Conservation (phyloP, 2,888 invertebrate species). For the Tridacna gigas region DNA sequence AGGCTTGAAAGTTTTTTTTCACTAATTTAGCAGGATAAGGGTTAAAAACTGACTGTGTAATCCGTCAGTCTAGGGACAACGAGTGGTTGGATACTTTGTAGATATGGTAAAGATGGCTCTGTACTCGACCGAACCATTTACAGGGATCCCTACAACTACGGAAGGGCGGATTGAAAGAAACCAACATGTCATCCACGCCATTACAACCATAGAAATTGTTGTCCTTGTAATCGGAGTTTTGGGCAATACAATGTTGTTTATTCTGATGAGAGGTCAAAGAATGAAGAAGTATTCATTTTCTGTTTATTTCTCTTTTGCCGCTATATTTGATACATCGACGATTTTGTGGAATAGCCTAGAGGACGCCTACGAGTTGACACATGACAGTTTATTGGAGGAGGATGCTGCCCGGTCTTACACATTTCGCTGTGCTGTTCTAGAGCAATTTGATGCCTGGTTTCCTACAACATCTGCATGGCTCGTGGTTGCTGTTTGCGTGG, state of each 20-base stretch:
- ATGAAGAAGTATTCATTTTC: slow-evolving; percentile 23
- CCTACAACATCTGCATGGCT: slow-evolving; percentile 19
- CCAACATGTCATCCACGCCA: not conserved
- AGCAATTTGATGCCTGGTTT: slow-evolving; percentile 24
- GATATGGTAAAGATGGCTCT: not conserved
- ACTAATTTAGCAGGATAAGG: too few relatives aligned
- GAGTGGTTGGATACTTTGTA: too few relatives aligned
- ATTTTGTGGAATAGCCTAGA: slow-evolving; percentile 26
- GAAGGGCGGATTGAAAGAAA: not conserved
- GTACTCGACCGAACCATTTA: not conserved
- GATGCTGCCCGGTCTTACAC: slow-evolving; percentile 7
- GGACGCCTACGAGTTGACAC: slow-evolving; percentile 5
- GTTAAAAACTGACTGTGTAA: too few relatives aligned
- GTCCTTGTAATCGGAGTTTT: not conserved
- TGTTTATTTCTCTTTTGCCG: slow-evolving; percentile 21
- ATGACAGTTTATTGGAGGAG: not conserved
- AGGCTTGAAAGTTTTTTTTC: too few relatives aligned
- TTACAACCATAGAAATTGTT: not conserved
- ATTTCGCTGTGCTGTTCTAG: slow-evolving; percentile 22
- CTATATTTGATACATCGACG: slow-evolving; percentile 12
- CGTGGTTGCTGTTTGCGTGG: not conserved
- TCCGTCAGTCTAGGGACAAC: too few relatives aligned
- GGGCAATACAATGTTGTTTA: slow-evolving; percentile 13
- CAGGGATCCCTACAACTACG: not conserved
- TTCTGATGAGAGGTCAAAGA: slow-evolving; percentile 7